A percentile compares a stretch with the other conserved stretches of the same genome.
Evolutionary conservation across 2,113 vertebrate genomes (phyloP).

Genomic region (Phylloscopus trochilus): DNA sequence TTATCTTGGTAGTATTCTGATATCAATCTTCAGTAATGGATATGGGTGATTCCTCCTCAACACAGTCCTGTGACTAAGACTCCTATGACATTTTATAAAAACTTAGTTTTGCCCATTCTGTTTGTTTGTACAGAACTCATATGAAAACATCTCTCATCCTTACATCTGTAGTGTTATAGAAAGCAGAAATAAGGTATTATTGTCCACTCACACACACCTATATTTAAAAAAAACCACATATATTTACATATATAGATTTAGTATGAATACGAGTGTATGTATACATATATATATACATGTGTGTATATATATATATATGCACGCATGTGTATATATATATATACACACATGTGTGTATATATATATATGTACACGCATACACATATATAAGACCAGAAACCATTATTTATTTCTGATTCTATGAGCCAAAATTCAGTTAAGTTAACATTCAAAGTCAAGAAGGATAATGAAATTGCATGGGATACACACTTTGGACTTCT

Average conservation of each 20-base stretch:
- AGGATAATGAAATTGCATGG: not conserved
- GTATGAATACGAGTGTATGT: too few relatives aligned
- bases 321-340: not conserved
- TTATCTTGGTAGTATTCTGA: not conserved
- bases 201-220: not conserved
- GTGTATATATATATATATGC: not conserved
- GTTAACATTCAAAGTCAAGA: not conserved
- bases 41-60: not conserved
- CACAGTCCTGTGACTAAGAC: not conserved
- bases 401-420: not conserved
- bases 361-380: rapidly evolving
- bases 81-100: not conserved
- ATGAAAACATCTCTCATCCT: not conserved
- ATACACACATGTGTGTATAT: too few relatives aligned
- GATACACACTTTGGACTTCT: not conserved
- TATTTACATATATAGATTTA: not conserved
- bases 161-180: not conserved
- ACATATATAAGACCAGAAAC: not conserved
- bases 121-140: not conserved
- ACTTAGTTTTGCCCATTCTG: not conserved
- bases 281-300: too few relatives aligned
- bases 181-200: not conserved
- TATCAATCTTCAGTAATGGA: not conserved
- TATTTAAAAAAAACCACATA: not conserved
- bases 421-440: not conserved